Evolutionary conservation across 2,113 vertebrate genomes (phyloP).

Genomic region (Anoplopoma fimbria): DNA sequence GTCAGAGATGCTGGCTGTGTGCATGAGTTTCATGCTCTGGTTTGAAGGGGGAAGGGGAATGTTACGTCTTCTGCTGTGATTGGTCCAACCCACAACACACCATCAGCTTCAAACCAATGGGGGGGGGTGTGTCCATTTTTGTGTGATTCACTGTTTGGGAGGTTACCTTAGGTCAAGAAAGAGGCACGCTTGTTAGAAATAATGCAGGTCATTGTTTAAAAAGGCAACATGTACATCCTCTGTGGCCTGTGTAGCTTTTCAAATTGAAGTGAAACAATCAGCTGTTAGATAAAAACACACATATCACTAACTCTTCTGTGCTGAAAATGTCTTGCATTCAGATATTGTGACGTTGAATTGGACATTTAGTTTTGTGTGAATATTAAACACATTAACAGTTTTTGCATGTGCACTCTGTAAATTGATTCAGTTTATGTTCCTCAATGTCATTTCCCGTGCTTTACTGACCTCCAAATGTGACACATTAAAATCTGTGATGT

Average conservation of each 20-base stretch:
- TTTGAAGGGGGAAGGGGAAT: background rate
- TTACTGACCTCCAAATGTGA: background rate
- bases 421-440: background rate
- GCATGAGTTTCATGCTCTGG: background rate
- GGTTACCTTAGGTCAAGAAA: slow-evolving; percentile 62
- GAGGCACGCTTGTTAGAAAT: background rate
- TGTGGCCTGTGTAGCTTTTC: background rate
- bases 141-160: slow-evolving; percentile 9
- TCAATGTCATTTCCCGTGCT: background rate
- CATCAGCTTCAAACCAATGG: slow-evolving; percentile 69
- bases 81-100: slow-evolving; percentile 81
- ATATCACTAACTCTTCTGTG: background rate
- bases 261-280: background rate
- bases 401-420: background rate
- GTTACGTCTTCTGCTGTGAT: slow-evolving; percentile 45
- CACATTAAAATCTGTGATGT: background rate
- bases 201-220: slow-evolving; percentile 43
- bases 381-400: background rate
- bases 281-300: background rate
- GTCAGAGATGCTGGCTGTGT: slow-evolving; percentile 44
- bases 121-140: slow-evolving; percentile 32
- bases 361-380: background rate
- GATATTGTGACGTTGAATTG: background rate
- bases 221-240: slow-evolving; percentile 4
- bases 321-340: background rate